Evolutionary conservation across 2,888 invertebrate genomes (phyloP), one percentile per base, ranked within the genome.

Genomic region (Carterocephalus palaemon): DNA sequence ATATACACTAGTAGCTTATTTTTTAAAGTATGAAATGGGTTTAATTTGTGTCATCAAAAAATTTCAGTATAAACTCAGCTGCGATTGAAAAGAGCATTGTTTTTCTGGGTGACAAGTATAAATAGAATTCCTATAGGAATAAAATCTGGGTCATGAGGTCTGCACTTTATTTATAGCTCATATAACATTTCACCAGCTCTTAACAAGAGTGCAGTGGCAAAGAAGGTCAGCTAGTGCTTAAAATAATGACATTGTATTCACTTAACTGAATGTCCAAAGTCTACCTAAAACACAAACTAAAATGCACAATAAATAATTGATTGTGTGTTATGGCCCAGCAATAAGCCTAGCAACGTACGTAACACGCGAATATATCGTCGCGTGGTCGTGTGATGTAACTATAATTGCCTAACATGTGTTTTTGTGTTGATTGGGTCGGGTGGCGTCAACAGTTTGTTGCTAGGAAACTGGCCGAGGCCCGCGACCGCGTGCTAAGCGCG

Each of bases 391-490:
- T 84, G 84, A 84, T 84, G 83, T 84, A 84, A 83, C 75, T 70
- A 64, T 64, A 67, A 71, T 70, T 67, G 71, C 70, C 79, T 66
- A 70, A 71, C 80, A 81, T 79, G 80, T 82, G 83, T 80, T 80
- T 72, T 81, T 80, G 80, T 81, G 68, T 81, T 81, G 76, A 79
- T 74, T 75, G 68, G 81, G 78, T 79, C 77, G 81, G 74, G 72
- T 52, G 69, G 79, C 75, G 75, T 85, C 84, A 86, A 86, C 84
- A 83, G 75, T 76, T 70, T 79, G 84, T 86, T 86, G 85, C 85
- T 86, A 86, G 81, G 85, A 84, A 79, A 86, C 85, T 82, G 70
- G 63, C 65, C 67, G 65, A 66, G 66, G 57, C 64, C 48, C 38
- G 55, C 50, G 49, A 51, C 59, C 70, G 74, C 68, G 72, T 60